Conservation (phyloP, 2,797 vertebrate species). For the Pangasius sanitwongsei region DNA sequence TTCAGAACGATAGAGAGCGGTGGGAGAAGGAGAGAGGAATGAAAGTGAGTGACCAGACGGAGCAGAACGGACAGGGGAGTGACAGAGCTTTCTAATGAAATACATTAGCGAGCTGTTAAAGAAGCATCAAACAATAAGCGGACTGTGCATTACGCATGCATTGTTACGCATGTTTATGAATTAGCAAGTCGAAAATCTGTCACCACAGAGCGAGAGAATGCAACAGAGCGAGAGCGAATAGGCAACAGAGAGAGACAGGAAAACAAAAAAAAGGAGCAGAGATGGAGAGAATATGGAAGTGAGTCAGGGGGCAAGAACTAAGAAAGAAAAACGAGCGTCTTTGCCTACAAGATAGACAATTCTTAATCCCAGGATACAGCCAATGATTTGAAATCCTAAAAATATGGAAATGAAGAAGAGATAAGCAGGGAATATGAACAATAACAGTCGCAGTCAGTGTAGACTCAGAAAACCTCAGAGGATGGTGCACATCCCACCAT, state of each 20-base stretch:
- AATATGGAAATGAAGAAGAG: slow-evolving; percentile 50
- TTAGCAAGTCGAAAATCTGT: slow-evolving; percentile 48
- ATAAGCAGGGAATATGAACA: slow-evolving; percentile 62
- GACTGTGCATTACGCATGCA: slow-evolving; percentile 51
- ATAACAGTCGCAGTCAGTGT: slow-evolving; percentile 57
- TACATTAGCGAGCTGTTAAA: slow-evolving; percentile 75
- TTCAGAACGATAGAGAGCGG: slow-evolving; percentile 48
- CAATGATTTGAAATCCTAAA: slow-evolving; percentile 36
- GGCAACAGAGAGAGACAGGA: slow-evolving; percentile 5
- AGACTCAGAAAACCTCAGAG: slow-evolving; percentile 34
- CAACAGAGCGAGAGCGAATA: background rate
- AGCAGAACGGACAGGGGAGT: slow-evolving; percentile 61
- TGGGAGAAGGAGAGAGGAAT: slow-evolving; percentile 31
- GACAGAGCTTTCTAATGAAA: slow-evolving; percentile 73
- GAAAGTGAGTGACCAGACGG: slow-evolving; percentile 40
- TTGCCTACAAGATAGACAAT: slow-evolving; percentile 25
- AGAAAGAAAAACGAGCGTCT: background rate
- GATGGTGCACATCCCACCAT: slow-evolving; percentile 35
- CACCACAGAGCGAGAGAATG: slow-evolving; percentile 15
- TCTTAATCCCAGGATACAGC: slow-evolving; percentile 46
- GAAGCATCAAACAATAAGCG: slow-evolving; percentile 66
- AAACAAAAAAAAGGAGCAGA: slow-evolving; percentile 39
- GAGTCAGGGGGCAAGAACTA: background rate
- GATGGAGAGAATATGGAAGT: slow-evolving; percentile 4
- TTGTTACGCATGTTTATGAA: slow-evolving; percentile 52